phyloP scores from a whole-genome alignment of 1,140 invertebrate species.

The Pollicipes pollicipes region DNA sequence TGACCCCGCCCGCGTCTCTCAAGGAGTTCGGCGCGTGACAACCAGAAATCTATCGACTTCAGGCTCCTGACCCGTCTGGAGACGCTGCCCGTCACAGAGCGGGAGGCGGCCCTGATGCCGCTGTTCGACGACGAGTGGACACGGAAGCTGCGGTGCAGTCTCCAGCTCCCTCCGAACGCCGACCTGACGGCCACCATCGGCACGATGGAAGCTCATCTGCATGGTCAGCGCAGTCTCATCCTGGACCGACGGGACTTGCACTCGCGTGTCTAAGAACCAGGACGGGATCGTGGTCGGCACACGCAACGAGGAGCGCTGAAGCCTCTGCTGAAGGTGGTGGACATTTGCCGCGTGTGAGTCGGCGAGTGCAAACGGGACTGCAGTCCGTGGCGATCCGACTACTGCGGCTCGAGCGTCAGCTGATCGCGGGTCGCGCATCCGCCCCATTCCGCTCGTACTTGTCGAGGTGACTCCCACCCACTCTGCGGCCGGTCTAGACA shows the following conservation, averaged over 20 bases:
- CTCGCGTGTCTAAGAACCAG: not conserved
- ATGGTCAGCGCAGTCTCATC: slow-evolving; percentile 5
- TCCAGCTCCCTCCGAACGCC: not conserved
- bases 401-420: not conserved
- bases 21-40: not conserved
- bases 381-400: not conserved
- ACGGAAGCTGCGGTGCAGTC: not conserved
- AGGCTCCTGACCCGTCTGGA: not conserved
- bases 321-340: slow-evolving; percentile 9
- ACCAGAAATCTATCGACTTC: not conserved
- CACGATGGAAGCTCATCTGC: not conserved
- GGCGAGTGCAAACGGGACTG: not conserved
- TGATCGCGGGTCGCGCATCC: not conserved
- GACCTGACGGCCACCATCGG: not conserved
- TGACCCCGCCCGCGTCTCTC: not conserved
- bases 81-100: not conserved
- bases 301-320: slow-evolving; percentile 8
- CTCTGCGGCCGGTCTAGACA: slow-evolving; percentile 5
- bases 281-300: slow-evolving; percentile 5
- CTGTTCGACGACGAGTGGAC: not conserved
- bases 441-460: not conserved
- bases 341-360: slow-evolving; percentile 10
- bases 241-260: slow-evolving; percentile 1
- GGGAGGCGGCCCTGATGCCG: not conserved
- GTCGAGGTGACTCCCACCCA: not conserved